A percentile compares a stretch with the other conserved stretches of the same genome.
phyloP scores from a whole-genome alignment of 2,888 invertebrate genomes.

The Leptinotarsa haldemani region DNA sequence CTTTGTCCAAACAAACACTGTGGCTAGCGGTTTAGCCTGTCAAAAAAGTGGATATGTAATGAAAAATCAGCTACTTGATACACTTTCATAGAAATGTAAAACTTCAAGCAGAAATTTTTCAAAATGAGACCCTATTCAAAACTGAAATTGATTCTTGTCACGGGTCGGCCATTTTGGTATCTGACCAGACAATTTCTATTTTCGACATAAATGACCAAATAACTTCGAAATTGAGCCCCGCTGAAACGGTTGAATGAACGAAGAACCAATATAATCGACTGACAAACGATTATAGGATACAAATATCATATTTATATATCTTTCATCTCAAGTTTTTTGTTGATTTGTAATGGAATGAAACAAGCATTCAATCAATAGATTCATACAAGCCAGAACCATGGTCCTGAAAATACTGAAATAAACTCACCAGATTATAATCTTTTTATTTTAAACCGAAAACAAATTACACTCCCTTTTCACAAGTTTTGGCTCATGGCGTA shows the following conservation, averaged over 20 bases:
- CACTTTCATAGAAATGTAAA: no score
- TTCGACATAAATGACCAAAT: slow-evolving; percentile 22
- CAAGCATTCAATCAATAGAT: background rate
- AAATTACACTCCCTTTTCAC: slow-evolving; percentile 63
- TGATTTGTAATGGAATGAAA: slow-evolving; percentile 1
- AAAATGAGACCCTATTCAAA: slow-evolving; percentile 51
- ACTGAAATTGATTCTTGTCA: slow-evolving; percentile 63
- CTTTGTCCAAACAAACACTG: slow-evolving; percentile 29
- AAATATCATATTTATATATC: slow-evolving; percentile 20
- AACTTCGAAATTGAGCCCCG: background rate
- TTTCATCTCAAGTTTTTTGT: slow-evolving; percentile 25
- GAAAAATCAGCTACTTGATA: slow-evolving; percentile 15
- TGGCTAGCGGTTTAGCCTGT: background rate
- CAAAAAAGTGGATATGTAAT: background rate
- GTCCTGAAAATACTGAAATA: slow-evolving; percentile 2
- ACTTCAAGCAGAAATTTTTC: slow-evolving; percentile 27
- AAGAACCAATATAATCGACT: background rate
- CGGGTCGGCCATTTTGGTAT: slow-evolving; percentile 65
- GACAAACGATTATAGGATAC: slow-evolving; percentile 20
- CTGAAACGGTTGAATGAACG: background rate
- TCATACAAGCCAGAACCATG: background rate
- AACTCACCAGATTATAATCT: slow-evolving; percentile 42
- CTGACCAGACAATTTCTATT: slow-evolving; percentile 41
- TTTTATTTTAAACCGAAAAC: slow-evolving; percentile 56
- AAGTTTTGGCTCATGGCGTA: slow-evolving; percentile 64